phyloP scores from a whole-genome alignment of 2,888 invertebrate species.

The Esperia sulphurella region DNA sequence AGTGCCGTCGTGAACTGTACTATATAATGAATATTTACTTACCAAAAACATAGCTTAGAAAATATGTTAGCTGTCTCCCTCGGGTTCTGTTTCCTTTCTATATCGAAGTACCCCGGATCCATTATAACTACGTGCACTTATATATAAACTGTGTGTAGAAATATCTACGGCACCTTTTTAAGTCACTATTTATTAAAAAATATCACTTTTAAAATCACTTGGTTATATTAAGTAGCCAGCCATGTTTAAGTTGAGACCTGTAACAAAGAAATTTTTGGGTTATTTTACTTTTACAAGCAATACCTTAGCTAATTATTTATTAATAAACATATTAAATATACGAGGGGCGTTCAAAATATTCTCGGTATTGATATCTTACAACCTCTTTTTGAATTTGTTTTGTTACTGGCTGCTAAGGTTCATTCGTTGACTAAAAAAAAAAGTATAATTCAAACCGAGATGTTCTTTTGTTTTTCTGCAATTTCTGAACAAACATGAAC shows the following conservation, averaged over 20 bases:
- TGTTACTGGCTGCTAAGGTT: too few relatives aligned
- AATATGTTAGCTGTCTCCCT: conserved; percentile 81
- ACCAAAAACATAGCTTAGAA: conserved; percentile 84
- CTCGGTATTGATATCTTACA: too few relatives aligned
- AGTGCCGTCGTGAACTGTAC: too few relatives aligned
- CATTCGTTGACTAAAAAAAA: too few relatives aligned
- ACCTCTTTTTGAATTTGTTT: too few relatives aligned
- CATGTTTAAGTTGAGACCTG: not conserved
- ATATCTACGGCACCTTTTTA: conserved; percentile 5
- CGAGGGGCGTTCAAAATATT: too few relatives aligned
- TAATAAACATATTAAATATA: not conserved
- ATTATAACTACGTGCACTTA: conserved; percentile 28
- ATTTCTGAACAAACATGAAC: too few relatives aligned
- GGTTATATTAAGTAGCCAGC: conserved; percentile 4
- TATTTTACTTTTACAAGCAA: too few relatives aligned
- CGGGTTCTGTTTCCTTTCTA: conserved; percentile 79
- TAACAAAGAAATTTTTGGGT: not conserved
- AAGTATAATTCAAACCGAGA: too few relatives aligned
- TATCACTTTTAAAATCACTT: conserved; percentile 4
- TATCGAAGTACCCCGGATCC: conserved; percentile 76
- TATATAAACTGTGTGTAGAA: not conserved
- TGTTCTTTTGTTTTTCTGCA: too few relatives aligned
- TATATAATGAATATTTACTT: too few relatives aligned
- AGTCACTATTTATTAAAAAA: not conserved
- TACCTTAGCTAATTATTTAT: too few relatives aligned